Evolutionary conservation across 2,888 invertebrate genomes (phyloP).

Genomic region (Aporophyla nigra): DNA sequence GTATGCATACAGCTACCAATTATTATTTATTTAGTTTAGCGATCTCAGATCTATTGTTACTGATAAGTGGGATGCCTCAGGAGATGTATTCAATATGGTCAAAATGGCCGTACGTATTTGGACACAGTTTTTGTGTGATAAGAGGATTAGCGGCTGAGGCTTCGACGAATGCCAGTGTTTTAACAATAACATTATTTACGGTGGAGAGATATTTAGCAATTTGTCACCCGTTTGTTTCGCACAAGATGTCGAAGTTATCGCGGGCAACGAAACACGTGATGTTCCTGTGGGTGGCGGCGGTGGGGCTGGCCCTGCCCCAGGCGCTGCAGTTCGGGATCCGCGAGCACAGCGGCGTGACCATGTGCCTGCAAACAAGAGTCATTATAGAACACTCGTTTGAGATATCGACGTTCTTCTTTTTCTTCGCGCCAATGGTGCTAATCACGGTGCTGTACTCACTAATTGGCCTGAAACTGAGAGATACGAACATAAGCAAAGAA

Average conservation of each 20-base stretch:
- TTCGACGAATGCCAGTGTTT: constrained; percentile 94
- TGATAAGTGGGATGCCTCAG: constrained; percentile 95
- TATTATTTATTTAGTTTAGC: constrained; percentile 96
- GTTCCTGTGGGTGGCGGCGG: constrained; percentile 95
- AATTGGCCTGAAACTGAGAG: constrained; percentile 91
- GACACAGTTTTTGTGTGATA: constrained; percentile 94
- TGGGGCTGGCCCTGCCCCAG: constrained; percentile 94
- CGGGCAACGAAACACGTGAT: constrained; percentile 95
- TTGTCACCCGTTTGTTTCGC: constrained; percentile 92
- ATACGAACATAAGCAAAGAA: constrained; percentile 82
- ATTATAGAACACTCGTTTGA: constrained; percentile 92
- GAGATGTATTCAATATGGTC: constrained; percentile 95
- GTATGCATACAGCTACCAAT: constrained; percentile 96
- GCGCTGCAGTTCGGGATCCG: constrained; percentile 88
- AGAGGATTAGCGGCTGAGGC: constrained; percentile 95
- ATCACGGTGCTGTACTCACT: constrained; percentile 94
- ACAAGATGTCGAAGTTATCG: constrained; percentile 96
- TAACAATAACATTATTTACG: constrained; percentile 96
- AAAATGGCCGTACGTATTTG: constrained; percentile 95
- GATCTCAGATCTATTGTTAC: constrained; percentile 94
- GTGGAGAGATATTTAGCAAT: constrained; percentile 93
- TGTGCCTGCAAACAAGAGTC: constrained; percentile 88
- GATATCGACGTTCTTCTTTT: constrained; percentile 93
- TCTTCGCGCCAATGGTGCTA: constrained; percentile 94
- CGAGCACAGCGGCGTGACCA: constrained; percentile 80